Evolutionary conservation across 2,113 vertebrate genomes (phyloP).

Genomic region (Rutilus rutilus): DNA sequence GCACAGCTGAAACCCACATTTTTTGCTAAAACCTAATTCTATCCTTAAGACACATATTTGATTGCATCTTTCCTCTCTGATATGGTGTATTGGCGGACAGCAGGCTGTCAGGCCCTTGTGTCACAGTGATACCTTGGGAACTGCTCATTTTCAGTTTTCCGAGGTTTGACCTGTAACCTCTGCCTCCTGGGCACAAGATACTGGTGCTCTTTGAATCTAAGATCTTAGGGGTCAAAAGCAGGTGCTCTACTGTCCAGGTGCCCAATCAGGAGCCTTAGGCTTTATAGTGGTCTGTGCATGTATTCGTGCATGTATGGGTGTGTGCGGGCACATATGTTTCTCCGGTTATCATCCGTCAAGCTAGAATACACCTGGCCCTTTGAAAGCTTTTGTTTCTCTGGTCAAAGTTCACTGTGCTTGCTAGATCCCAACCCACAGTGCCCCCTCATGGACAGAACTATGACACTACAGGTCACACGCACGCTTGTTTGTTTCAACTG

Average conservation of each 20-base stretch:
- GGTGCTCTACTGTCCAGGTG: conserved; percentile 35
- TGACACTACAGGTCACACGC: background rate
- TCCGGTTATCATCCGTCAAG: conserved; percentile 23
- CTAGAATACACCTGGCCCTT: conserved; percentile 29
- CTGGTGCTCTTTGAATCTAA: conserved; percentile 40
- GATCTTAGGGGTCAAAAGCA: conserved; percentile 25
- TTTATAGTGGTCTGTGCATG: conserved; percentile 9
- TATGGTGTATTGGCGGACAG: background rate
- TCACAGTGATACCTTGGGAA: conserved; percentile 50
- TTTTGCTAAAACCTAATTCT: background rate
- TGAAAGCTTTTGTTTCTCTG: conserved; percentile 1
- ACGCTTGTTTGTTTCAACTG: conserved; percentile 1
- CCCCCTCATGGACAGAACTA: conserved; percentile 24
- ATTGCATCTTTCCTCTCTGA: background rate
- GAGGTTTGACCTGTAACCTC: conserved; percentile 46
- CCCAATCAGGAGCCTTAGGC: conserved; percentile 23
- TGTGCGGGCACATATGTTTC: background rate
- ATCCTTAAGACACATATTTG: background rate
- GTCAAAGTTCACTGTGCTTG: conserved; percentile 31
- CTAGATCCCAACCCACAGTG: conserved; percentile 27
- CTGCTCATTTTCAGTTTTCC: conserved; percentile 14
- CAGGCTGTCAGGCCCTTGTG: conserved; percentile 6
- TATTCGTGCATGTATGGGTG: conserved; percentile 3
- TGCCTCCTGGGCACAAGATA: conserved; percentile 36
- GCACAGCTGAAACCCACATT: background rate